Conservation (phyloP, 2,888 invertebrate genomes). For the Ormyrus thymus region DNA sequence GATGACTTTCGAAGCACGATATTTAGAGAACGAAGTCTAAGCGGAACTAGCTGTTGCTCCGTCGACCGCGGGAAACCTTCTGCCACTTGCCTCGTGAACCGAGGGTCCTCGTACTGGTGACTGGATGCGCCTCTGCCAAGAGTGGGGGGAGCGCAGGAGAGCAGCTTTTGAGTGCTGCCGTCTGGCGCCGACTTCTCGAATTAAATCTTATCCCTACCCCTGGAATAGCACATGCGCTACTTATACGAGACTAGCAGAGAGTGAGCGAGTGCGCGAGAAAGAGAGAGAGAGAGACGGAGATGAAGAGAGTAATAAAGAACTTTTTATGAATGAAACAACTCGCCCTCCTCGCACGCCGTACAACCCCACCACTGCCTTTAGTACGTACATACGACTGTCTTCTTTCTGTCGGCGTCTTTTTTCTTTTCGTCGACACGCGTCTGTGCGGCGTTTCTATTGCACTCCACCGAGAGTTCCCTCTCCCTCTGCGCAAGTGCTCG, state of each 20-base stretch:
- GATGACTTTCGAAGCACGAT: too few relatives aligned
- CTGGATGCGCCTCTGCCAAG: not conserved
- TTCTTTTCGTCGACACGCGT: constrained; percentile 47
- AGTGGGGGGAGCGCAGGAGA: not conserved
- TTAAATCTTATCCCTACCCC: constrained; percentile 53
- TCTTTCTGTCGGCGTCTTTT: constrained; percentile 32
- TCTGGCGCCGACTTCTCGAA: constrained; percentile 44
- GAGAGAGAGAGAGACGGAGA: constrained; percentile 27
- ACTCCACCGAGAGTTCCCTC: constrained; percentile 17
- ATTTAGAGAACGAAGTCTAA: too few relatives aligned
- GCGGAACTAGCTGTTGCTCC: too few relatives aligned
- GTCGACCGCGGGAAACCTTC: too few relatives aligned
- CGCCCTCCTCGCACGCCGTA: constrained; percentile 50
- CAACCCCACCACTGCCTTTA: constrained; percentile 43
- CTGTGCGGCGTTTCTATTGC: constrained; percentile 31
- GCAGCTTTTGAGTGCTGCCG: constrained; percentile 46
- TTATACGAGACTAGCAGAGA: too few relatives aligned
- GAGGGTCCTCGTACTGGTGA: too few relatives aligned
- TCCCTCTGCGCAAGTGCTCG: not conserved
- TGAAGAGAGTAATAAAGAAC: constrained; percentile 70
- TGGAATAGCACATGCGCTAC: constrained; percentile 73
- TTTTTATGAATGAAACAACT: constrained; percentile 75
- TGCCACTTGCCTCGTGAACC: too few relatives aligned
- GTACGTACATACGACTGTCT: constrained; percentile 45
- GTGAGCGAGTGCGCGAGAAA: constrained; percentile 10